Base-by-base conservation (phyloP, 1,140 invertebrate genomes). In the Drosophila rhopaloa region DNA sequence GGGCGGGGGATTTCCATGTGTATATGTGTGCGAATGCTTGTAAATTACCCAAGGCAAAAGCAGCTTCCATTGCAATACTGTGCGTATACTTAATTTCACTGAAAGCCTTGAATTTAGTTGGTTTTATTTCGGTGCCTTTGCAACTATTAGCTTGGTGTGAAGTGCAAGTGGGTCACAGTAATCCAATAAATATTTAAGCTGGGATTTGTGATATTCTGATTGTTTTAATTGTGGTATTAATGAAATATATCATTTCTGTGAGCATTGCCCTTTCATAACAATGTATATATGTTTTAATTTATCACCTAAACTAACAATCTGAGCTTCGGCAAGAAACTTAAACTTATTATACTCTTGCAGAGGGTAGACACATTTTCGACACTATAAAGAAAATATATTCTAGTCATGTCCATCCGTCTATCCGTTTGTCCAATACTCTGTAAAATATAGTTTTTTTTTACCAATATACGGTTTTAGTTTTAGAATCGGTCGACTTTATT, bases 71-170 rank as follows among this genome's bases (percentile, higher is more conserved):
- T 38, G 59, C 60, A 57, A 73, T 46, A 71, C 74, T 56, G 46
- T 75, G 81, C 82, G 83, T 83, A 76, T 83, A 83, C 72, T 76
- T 88, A 82, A 85, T 88, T 78, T 71, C 35, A 72, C 16, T 54
- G 61, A 63, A 73, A 76, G 60, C 71, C 56, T 71, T 51, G 57
- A 38, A 35, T 35, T 53, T 61, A 13, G 37, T 59, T 71, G 47
- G 37, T 76, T 60, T 65, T 62, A 37, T 57, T 65, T 53, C 43
- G 11, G 35, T 51, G 61, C 41, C n/a, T 43, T 56, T 37, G 16
- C 24, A 9, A 32, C 13, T 41, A 24, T 67, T 7, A 32, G 29
- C 29, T 41, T 47, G 29, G 47, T 51, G 44, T 57, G 50, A 47
- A 65, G 29, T 41, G 55, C 63, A 72, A 70, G 62, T 75, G 43